These are phyloP conservation scores for Mola mola DNA, from an alignment of 2,113 vertebrate species.

Conservation along the genomic window DNA sequence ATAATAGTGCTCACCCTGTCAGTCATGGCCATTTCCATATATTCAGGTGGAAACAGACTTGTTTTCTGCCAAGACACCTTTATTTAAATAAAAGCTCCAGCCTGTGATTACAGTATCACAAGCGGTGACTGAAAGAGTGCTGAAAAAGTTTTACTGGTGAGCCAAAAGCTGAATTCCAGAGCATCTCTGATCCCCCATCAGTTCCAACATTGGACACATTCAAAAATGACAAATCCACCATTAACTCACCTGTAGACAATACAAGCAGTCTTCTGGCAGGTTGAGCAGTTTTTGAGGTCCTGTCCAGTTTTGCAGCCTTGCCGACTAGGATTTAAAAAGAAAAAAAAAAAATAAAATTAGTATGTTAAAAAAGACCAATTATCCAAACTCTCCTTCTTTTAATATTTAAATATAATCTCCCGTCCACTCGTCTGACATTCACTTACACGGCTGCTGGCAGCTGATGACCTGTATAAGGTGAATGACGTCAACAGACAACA, in stretches of 20 bases:
- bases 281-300: slow-evolving; percentile 77
- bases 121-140: too few species aligned
- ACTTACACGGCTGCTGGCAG: slow-evolving; percentile 23
- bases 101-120: too few species aligned
- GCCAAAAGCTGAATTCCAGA: background rate
- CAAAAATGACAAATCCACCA: background rate
- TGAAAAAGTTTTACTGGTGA: too few species aligned
- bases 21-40: too few species aligned
- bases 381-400: slow-evolving; percentile 2
- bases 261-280: slow-evolving; percentile 82
- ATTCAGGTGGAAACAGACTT: too few species aligned
- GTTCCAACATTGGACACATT: slow-evolving; percentile 1
- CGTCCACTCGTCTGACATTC: slow-evolving; percentile 11
- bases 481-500: slow-evolving; percentile 44
- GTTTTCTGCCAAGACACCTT: too few species aligned
- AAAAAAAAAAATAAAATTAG: slow-evolving; percentile 19
- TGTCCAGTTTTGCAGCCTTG: slow-evolving; percentile 73
- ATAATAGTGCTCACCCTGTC: too few species aligned
- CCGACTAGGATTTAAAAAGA: slow-evolving; percentile 47
- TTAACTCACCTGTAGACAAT: slow-evolving; percentile 81
- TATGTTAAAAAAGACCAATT: background rate
- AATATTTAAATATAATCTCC: slow-evolving; percentile 8
- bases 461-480: slow-evolving; percentile 31
- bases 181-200: slow-evolving; percentile 7
- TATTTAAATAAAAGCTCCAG: too few species aligned